A percentile compares a stretch with the other conserved stretches of the same genome.
These are phyloP conservation scores for Tenthredo mesomela DNA, from an alignment of 2,888 invertebrate genomes.

Conservation along the genomic window DNA sequence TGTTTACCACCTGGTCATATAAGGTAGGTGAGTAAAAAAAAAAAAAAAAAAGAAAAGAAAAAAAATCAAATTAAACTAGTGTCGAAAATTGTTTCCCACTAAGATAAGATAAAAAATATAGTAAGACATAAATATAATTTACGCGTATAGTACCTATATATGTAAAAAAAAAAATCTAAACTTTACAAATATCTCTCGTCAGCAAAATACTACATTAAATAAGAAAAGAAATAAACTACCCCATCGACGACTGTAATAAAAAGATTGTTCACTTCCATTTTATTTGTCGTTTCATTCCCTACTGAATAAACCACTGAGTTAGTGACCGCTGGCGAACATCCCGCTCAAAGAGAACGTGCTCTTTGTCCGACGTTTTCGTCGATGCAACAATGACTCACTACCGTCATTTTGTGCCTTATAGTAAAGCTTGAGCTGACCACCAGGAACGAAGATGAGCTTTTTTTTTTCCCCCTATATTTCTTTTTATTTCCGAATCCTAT, in stretches of 20 bases:
- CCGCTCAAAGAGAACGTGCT: constrained; percentile 38
- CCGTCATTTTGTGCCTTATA: constrained; percentile 16
- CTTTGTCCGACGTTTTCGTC: constrained; percentile 21
- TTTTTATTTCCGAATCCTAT: not conserved
- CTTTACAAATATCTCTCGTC: not conserved
- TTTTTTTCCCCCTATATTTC: not conserved
- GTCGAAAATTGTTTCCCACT: not conserved
- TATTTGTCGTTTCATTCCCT: constrained; percentile 22
- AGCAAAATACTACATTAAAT: not conserved
- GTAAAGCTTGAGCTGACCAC: not conserved
- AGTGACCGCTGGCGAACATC: not conserved
- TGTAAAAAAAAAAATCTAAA: not conserved
- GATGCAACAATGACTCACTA: constrained; percentile 5
- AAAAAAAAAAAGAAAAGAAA: too few relatives aligned
- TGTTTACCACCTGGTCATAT: not conserved
- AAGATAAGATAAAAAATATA: not conserved
- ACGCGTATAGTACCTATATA: too few relatives aligned
- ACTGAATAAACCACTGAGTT: constrained; percentile 27
- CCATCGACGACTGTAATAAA: not conserved
- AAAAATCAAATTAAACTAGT: not conserved
- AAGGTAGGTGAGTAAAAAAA: not conserved
- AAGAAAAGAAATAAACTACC: not conserved
- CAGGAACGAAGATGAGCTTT: not conserved
- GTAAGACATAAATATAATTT: too few relatives aligned
- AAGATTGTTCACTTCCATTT: constrained; percentile 33